Evolutionary conservation across 2,113 vertebrate species (phyloP).

Genomic region (Poeciliopsis turrubarensis): DNA sequence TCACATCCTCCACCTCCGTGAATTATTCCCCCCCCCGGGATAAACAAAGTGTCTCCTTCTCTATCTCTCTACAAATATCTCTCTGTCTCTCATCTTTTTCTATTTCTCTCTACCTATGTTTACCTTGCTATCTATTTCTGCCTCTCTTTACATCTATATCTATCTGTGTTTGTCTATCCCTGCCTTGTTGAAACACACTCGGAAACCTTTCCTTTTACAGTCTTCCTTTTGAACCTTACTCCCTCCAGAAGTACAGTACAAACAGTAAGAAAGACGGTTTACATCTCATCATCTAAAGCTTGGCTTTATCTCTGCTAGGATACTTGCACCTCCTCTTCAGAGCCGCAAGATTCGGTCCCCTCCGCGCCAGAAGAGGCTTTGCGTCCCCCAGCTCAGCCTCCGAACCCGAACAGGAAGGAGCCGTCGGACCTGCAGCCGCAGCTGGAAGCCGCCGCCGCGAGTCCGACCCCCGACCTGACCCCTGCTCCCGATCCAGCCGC

Average conservation of each 20-base stretch:
- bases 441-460: background rate
- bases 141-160: too few species aligned
- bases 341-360: slow-evolving; percentile 49
- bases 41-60: too few species aligned
- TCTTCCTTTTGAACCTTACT: background rate
- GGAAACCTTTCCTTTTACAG: background rate
- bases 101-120: too few species aligned
- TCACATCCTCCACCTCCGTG: background rate
- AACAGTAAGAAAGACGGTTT: background rate
- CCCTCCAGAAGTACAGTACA: background rate
- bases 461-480: background rate
- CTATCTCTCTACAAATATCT: too few species aligned
- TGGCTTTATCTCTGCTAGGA: slow-evolving; percentile 60
- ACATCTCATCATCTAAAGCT: background rate
- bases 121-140: too few species aligned
- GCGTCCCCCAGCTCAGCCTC: slow-evolving; percentile 14
- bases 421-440: slow-evolving; percentile 13
- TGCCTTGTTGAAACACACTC: background rate
- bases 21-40: background rate
- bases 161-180: too few species aligned
- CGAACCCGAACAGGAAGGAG: slow-evolving; percentile 3
- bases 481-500: slow-evolving; percentile 6
- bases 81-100: too few species aligned
- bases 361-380: slow-evolving; percentile 29
- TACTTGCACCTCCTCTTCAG: slow-evolving; percentile 41